Percentiles rank a stretch among this genome's conserved stretches.
These are phyloP conservation scores for Nephrotoma guestfalica DNA, from an alignment of 2,888 invertebrate species.

Conservation along the genomic window DNA sequence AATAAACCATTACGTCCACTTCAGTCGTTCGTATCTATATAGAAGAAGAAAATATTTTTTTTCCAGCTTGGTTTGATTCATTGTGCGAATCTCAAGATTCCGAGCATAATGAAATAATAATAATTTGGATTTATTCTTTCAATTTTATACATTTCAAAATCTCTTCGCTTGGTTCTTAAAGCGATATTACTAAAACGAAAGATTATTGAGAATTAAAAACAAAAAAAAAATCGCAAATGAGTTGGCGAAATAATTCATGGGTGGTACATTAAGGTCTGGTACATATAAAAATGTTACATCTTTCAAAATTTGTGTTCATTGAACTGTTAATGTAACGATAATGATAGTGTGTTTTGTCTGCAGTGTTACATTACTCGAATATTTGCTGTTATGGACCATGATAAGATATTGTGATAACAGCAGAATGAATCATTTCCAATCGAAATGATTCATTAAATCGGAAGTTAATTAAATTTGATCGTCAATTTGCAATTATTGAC, in stretches of 20 bases:
- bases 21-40: background rate
- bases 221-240: background rate
- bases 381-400: no score
- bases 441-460: no score
- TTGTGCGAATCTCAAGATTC: background rate
- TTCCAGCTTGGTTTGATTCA: background rate
- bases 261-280: background rate
- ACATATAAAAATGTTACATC: background rate
- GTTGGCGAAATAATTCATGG: constrained; percentile 6
- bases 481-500: background rate
- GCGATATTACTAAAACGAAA: background rate
- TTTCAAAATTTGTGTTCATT: background rate
- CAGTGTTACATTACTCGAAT: no score
- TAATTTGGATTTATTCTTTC: background rate
- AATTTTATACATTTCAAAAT: background rate
- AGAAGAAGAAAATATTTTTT: background rate
- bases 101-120: background rate
- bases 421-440: no score
- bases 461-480: no score
- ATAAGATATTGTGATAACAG: no score
- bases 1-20: background rate
- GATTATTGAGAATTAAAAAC: background rate
- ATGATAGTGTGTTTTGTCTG: no score
- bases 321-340: background rate
- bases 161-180: background rate